These are phyloP conservation scores for Oithona nana DNA, from an alignment of 2,888 invertebrate species.

Conservation along the genomic window DNA sequence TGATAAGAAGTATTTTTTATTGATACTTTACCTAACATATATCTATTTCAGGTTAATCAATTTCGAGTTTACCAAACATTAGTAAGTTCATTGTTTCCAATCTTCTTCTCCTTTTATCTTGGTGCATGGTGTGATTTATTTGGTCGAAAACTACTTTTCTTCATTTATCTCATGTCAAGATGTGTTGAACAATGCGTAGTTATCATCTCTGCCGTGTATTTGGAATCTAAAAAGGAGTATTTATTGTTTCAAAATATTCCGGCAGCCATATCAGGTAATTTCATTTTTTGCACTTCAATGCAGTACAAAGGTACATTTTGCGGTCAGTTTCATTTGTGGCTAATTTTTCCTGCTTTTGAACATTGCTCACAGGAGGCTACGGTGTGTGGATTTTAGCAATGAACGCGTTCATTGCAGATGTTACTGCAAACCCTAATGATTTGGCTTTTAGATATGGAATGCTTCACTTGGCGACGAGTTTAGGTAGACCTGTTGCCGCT, in stretches of 20 bases:
- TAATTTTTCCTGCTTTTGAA: too few relatives aligned
- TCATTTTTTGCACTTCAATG: not conserved
- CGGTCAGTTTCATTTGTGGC: too few relatives aligned
- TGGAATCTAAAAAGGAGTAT: not conserved
- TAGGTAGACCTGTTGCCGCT: not conserved
- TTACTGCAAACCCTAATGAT: not conserved
- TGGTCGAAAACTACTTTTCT: not conserved
- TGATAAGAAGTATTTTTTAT: not conserved
- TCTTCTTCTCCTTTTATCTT: slow-evolving; percentile 1
- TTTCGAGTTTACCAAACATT: not conserved
- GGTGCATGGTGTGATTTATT: slow-evolving; percentile 2
- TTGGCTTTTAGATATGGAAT: not conserved
- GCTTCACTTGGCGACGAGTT: not conserved
- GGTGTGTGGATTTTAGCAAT: not conserved
- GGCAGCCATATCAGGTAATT: not conserved
- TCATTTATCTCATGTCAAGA: not conserved
- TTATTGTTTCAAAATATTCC: not conserved
- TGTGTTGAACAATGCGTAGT: not conserved
- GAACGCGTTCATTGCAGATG: not conserved
- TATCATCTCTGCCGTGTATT: not conserved
- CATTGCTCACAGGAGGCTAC: not conserved
- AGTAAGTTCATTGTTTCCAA: not conserved
- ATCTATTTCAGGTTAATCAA: not conserved
- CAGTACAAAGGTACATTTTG: too few relatives aligned
- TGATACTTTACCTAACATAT: not conserved